A percentile compares a stretch with the other conserved stretches of the same genome.
Evolutionary conservation across 2,797 vertebrate species (phyloP).

Genomic region (Acomys russatus): DNA sequence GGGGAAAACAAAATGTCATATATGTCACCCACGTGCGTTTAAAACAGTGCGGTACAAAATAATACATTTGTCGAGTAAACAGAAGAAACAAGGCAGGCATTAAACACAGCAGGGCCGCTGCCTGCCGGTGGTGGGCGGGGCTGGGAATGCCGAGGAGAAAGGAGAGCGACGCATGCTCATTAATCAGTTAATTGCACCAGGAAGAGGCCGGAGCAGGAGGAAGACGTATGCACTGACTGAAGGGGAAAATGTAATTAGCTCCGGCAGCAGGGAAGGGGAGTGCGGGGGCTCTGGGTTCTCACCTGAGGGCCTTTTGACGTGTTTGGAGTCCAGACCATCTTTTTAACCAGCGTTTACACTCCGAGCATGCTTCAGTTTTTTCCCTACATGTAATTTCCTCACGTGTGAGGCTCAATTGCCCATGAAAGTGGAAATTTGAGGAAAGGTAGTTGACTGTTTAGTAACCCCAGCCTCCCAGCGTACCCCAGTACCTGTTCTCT

Average conservation of each 20-base stretch:
- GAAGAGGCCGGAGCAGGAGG: neutral
- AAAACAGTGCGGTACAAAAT: neutral
- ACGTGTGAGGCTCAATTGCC: neutral
- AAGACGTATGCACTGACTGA: neutral
- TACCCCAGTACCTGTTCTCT: neutral
- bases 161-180: neutral
- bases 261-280: neutral
- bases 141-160: neutral
- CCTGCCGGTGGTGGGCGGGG: neutral
- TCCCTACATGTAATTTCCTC: neutral
- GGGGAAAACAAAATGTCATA: neutral
- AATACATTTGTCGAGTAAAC: neutral
- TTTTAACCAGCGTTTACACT: neutral
- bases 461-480: neutral
- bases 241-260: neutral
- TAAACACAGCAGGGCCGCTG: neutral
- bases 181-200: neutral
- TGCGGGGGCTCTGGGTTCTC: accelerated
- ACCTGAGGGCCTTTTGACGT: neutral
- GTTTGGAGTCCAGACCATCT: neutral
- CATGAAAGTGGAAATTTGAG: neutral
- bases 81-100: neutral
- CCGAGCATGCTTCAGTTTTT: neutral
- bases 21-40: neutral
- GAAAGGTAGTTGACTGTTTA: neutral